Conservation (phyloP, 2,113 vertebrate genomes). For the Brachyhypopomus occidentalis region DNA sequence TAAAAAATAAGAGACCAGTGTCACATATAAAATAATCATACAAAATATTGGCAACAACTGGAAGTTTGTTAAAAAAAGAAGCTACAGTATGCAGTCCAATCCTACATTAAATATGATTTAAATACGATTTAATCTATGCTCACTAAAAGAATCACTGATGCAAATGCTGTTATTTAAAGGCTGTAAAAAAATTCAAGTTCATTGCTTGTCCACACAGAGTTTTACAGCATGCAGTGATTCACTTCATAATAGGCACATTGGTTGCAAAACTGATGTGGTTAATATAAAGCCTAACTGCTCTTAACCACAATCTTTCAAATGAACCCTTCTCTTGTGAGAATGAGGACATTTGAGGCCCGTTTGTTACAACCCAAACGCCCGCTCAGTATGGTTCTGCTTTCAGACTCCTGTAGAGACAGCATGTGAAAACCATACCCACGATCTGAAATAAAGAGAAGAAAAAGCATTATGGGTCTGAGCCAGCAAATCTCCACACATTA, state of each 20-base stretch:
- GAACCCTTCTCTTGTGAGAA: neutral
- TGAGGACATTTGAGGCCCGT: too few relatives aligned
- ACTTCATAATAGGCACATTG: constrained; percentile 10
- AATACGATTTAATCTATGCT: neutral
- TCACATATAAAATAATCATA: constrained; percentile 1
- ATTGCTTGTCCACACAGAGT: neutral
- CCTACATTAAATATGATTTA: neutral
- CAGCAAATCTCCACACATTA: neutral
- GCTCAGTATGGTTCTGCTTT: constrained; percentile 88
- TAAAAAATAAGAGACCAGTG: neutral
- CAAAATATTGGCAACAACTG: neutral
- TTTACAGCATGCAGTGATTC: neutral
- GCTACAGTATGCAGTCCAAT: neutral
- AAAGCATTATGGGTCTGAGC: neutral
- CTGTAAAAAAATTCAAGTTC: neutral
- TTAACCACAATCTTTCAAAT: neutral
- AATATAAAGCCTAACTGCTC: neutral
- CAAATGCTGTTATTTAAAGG: neutral
- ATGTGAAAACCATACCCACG: constrained; percentile 96
- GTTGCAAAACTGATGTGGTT: neutral
- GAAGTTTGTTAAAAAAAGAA: neutral
- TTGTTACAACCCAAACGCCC: neutral
- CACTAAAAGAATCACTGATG: neutral
- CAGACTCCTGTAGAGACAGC: constrained; percentile 90
- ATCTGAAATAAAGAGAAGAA: constrained; percentile 71